phyloP scores from a whole-genome alignment of 2,113 vertebrate genomes.

The Oriolus oriolus region DNA sequence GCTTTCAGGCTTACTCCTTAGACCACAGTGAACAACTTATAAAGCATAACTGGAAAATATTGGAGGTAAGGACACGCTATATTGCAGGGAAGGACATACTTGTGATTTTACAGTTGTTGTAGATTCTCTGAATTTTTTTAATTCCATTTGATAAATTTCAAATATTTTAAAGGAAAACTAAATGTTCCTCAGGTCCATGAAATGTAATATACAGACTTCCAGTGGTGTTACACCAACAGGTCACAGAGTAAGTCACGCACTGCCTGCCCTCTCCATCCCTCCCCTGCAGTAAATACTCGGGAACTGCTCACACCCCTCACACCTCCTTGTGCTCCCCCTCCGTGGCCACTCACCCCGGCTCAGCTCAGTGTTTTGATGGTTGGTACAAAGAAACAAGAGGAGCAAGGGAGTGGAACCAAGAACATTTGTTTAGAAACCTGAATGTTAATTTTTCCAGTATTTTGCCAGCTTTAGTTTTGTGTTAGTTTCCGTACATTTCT shows the following conservation, averaged over 20 bases:
- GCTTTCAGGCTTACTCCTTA: background rate
- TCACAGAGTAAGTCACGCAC: rapidly evolving
- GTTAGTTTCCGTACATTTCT: background rate
- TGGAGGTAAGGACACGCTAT: background rate
- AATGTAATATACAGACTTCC: background rate
- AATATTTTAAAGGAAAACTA: background rate
- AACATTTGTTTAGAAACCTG: background rate
- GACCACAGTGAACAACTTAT: background rate
- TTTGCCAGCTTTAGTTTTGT: background rate
- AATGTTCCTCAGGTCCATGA: background rate
- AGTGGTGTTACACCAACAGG: background rate
- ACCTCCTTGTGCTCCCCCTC: background rate
- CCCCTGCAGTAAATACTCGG: background rate
- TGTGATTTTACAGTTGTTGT: background rate
- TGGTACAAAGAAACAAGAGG: background rate
- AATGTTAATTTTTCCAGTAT: background rate
- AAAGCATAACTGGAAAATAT: background rate
- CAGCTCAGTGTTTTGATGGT: background rate
- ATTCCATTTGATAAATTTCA: background rate
- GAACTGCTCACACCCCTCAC: background rate
- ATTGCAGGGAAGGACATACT: background rate
- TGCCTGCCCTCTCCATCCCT: background rate
- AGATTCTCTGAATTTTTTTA: background rate
- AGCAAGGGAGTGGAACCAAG: background rate
- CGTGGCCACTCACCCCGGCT: background rate